These are phyloP conservation scores for Pseudococcus jackbeardsleyi DNA, from an alignment of 2,888 invertebrate genomes.

Conservation along the genomic window DNA sequence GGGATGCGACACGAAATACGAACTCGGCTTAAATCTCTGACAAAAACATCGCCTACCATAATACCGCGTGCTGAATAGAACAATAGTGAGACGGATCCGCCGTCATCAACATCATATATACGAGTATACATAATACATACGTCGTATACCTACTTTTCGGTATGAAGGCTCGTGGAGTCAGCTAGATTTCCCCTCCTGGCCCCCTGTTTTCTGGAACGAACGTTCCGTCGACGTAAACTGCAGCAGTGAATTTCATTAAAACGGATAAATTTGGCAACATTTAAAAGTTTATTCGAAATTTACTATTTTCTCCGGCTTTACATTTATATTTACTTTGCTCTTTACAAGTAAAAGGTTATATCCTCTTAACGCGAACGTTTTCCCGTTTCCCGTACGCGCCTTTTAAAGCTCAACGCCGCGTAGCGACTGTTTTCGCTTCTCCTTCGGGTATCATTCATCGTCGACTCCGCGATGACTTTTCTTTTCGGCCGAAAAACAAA, in stretches of 20 bases:
- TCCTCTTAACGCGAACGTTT: conserved; percentile 38
- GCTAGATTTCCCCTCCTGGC: not conserved
- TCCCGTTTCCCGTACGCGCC: conserved; percentile 22
- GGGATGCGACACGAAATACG: no score
- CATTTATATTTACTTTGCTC: conserved; percentile 42
- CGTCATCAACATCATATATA: not conserved
- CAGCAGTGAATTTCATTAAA: conserved; percentile 1
- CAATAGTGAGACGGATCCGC: not conserved
- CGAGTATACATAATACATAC: not conserved
- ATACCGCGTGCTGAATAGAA: not conserved
- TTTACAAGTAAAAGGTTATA: conserved; percentile 50
- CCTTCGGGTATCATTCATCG: conserved; percentile 28
- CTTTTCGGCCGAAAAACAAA: not conserved
- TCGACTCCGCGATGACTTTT: conserved; percentile 1
- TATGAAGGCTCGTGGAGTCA: not conserved
- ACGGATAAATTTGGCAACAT: conserved; percentile 41
- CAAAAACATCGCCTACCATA: not conserved
- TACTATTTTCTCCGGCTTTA: conserved; percentile 27
- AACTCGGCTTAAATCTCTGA: not conserved
- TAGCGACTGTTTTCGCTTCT: conserved; percentile 3
- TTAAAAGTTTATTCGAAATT: conserved; percentile 40
- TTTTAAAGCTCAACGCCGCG: not conserved
- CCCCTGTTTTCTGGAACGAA: not conserved
- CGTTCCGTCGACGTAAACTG: not conserved
- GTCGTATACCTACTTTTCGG: not conserved